Evolutionary conservation across 2,797 vertebrate genomes (phyloP), one percentile per base, ranked within the genome.

Genomic region (Podargus strigoides): DNA sequence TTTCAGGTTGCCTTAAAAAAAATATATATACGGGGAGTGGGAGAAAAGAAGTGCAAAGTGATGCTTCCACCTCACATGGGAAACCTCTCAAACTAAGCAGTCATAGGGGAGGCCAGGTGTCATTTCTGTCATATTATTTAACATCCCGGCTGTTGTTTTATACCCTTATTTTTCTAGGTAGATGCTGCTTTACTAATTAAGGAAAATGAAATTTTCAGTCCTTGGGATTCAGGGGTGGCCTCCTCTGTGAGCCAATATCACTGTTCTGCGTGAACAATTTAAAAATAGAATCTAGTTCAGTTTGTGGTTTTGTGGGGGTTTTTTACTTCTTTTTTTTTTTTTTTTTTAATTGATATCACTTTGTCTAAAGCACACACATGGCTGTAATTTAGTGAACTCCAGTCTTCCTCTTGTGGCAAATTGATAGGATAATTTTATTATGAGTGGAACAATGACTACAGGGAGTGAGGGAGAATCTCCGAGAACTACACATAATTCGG

Each of bases 381-480:
- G 93, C 95, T 97, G 94, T 98, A 98, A 98, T 98, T 98, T 98
- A 98, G 97, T 97, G 98, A 98, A 98, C 95, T 97, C 97, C 87
- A 97, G 95, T 95, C 93, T 97, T 98, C 88, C 97, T 98, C 97
- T 96, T 96, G 96, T 98, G 97, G 96, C 96, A 98, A 98, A 98
- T 91, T 98, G 98, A 98, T 97, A 96, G 96, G 96, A 96, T 98
- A 98, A 97, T 97, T 98, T 98, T 98, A 98, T 98, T 98, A 98
- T 97, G 96, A 98, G 97, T 97, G 81, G 91, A 97, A 97, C 97
- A 97, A 95, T 97, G 97, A 97, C 97, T 98, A 97, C 94, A 96
- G 97, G 97, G 97, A 97, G 87, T 93, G 90, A 93, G 92, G 92
- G 94, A 94, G 96, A 97, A 93, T 97, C 96, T 97, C 93, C 34